Base-by-base conservation (phyloP, 1,140 invertebrate genomes). In the Anadara kagoshimensis region DNA sequence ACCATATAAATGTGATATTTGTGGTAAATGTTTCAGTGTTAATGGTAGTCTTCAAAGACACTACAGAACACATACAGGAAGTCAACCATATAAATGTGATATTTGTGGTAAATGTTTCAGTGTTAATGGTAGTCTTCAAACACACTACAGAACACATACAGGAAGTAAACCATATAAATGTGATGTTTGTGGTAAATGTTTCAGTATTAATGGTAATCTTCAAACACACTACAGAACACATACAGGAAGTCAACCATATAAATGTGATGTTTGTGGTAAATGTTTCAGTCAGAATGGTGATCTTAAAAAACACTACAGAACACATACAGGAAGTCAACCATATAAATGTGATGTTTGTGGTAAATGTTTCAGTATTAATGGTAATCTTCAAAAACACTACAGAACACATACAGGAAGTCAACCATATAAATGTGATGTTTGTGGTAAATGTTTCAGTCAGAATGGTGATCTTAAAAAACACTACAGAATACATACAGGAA, bases 381-480 rank as follows among this genome's bases (percentile, higher is more conserved):
- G 75, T 51, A 76, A 80, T 64, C 70, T 85, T 22, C 81, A 81
- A 57, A 67, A 67, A 0, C 84, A 85, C 57, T 75, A 81, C 58
- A 96, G 96, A 83, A 97, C 95, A 0, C 97, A 98, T 84, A 86
- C 84, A 1, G 83, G 83, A 24, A 83, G 85, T 43, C 83, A 81
- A 70, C 86, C 83, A 10, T 85, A 83, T 68, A 66, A 80, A 18
- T 91, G 91, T 78, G 78, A 83, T 14, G 83, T 87, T 14, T 91
- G 90, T 73, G 80, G 81, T 8, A 85, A 88, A 47, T 78, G 86
- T 10, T 91, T 91, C 61, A 41, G 64, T 41, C 54, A 74, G 51
- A 74, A 22, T 7, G 36, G 53, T 7, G n/a, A n/a, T n/a, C n/a
- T n/a, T n/a, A n/a, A n/a, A n/a, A n/a, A n/a, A n/a, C n/a, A n/a